Evolutionary conservation across 2,888 invertebrate species (phyloP).

Genomic region (Aricia artaxerxes): DNA sequence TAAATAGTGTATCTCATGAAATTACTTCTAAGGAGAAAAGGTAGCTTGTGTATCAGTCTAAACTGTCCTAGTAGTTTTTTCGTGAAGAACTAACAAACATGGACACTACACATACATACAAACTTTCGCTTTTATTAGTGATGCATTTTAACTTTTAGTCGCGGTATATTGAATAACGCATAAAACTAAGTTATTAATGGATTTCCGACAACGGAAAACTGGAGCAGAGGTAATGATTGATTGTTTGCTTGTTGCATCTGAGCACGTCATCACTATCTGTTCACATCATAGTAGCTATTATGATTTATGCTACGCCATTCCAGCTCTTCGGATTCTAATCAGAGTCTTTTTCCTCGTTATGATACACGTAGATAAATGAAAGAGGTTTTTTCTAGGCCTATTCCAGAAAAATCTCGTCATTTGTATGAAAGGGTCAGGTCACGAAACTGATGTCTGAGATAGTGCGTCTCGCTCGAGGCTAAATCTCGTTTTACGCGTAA

Average conservation of each 20-base stretch:
- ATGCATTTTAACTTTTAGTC: background rate
- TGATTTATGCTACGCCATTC: background rate
- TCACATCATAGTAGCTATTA: background rate
- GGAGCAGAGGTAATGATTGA: background rate
- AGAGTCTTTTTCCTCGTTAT: background rate
- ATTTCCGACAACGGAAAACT: conserved; percentile 10
- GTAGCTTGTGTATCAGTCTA: no score
- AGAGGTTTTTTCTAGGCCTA: background rate
- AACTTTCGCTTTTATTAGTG: background rate
- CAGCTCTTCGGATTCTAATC: conserved; percentile 15
- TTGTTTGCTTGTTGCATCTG: background rate
- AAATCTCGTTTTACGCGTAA: background rate
- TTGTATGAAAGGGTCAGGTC: background rate
- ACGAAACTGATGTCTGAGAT: background rate
- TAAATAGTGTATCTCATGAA: background rate
- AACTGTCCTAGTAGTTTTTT: background rate
- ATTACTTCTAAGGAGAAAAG: no score
- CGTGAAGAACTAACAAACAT: no score
- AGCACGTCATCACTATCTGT: background rate
- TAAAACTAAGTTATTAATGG: background rate
- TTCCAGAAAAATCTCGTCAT: background rate
- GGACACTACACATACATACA: background rate
- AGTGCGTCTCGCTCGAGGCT: background rate
- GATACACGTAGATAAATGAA: background rate
- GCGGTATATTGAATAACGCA: background rate